phyloP scores from a whole-genome alignment of 2,888 invertebrate species.

The Punctoribates punctum region DNA sequence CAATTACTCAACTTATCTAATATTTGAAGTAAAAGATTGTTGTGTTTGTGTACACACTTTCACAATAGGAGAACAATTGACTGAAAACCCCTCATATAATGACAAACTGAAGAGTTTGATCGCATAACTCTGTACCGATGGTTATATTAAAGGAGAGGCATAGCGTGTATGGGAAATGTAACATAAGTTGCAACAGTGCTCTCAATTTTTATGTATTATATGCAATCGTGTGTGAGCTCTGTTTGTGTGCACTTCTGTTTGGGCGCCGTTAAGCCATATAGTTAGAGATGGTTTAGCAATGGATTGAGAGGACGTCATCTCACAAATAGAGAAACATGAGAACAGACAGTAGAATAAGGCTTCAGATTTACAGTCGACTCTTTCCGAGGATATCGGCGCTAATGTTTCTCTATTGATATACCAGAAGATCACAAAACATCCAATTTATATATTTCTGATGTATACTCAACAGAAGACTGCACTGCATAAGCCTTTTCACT shows the following conservation, averaged over 20 bases:
- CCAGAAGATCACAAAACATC: not conserved
- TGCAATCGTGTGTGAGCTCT: not conserved
- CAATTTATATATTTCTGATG: not conserved
- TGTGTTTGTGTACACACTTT: not conserved
- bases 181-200: slow-evolving; percentile 32
- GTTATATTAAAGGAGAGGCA: not conserved
- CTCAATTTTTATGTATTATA: slow-evolving; percentile 5
- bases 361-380: slow-evolving; percentile 8
- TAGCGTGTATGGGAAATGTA: slow-evolving; percentile 16
- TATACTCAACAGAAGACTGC: not conserved
- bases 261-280: slow-evolving; percentile 33
- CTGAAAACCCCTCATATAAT: slow-evolving; percentile 33
- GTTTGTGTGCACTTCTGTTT: not conserved
- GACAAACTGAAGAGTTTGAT: slow-evolving; percentile 21
- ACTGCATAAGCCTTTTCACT: not conserved
- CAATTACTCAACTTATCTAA: slow-evolving; percentile 17
- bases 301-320: not conserved
- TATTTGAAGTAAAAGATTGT: not conserved
- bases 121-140: not conserved
- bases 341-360: not conserved
- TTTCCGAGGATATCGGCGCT: not conserved
- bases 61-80: slow-evolving; percentile 5
- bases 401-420: not conserved
- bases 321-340: slow-evolving; percentile 26
- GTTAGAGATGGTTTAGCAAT: not conserved